These are phyloP conservation scores for Drosophila leonis DNA, from an alignment of 2,888 invertebrate species.

Conservation along the genomic window DNA sequence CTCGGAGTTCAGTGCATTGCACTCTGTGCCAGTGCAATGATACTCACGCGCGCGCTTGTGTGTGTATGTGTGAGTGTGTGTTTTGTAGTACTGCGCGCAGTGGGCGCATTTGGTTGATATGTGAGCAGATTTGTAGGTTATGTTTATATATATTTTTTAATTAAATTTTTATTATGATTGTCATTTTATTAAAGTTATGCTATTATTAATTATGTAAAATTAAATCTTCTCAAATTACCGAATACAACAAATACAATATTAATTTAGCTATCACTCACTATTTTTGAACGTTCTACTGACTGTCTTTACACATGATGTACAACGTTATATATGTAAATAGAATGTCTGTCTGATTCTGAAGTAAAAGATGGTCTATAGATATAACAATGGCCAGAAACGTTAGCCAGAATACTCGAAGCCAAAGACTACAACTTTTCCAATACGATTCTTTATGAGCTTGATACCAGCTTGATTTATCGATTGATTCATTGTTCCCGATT, in stretches of 20 bases:
- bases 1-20: conserved; percentile 71
- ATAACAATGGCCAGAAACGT: background rate
- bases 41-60: background rate
- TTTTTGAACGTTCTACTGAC: background rate
- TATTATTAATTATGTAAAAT: background rate
- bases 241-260: background rate
- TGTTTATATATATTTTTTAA: background rate
- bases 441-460: no score
- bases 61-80: background rate
- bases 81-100: background rate
- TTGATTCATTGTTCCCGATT: conserved; percentile 12
- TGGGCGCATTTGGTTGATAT: background rate
- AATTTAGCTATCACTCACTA: background rate
- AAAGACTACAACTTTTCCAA: conserved; percentile 6
- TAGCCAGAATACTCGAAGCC: conserved; percentile 3
- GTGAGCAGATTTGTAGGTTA: background rate
- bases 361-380: background rate
- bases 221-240: background rate
- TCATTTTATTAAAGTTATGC: background rate
- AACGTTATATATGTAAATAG: background rate
- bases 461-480: no score
- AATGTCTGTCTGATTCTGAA: background rate
- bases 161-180: background rate
- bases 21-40: conserved; percentile 44
- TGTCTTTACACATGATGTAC: background rate